phyloP scores from a whole-genome alignment of 1,140 invertebrate species.

The Cydia fagiglandana region DNA sequence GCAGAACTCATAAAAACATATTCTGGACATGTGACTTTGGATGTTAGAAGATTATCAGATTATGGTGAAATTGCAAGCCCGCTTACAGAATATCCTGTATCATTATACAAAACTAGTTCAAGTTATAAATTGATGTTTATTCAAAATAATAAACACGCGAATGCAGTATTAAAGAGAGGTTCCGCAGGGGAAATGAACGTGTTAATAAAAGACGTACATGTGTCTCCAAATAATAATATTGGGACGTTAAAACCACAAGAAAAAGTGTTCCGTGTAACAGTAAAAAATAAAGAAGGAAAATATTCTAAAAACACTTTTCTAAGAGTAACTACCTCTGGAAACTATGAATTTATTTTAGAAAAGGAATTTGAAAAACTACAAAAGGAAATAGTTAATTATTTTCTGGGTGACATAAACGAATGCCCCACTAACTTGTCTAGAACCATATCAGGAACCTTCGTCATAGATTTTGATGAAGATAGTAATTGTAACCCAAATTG shows the following conservation, averaged over 20 bases:
- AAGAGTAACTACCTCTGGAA: constrained; percentile 47
- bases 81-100: constrained; percentile 33
- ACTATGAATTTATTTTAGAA: constrained; percentile 56
- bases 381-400: constrained; percentile 44
- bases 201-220: constrained; percentile 28
- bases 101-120: constrained; percentile 34
- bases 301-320: constrained; percentile 44
- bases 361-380: constrained; percentile 61
- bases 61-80: neutral
- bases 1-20: constrained; percentile 6
- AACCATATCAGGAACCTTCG: constrained; percentile 43
- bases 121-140: constrained; percentile 31
- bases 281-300: constrained; percentile 38
- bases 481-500: constrained; percentile 2
- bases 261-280: constrained; percentile 40
- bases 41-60: neutral
- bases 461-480: constrained; percentile 46
- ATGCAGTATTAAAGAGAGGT: constrained; percentile 40
- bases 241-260: neutral
- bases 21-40: constrained; percentile 4
- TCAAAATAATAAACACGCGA: constrained; percentile 30
- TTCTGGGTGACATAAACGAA: constrained; percentile 40
- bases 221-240: neutral
- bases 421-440: constrained; percentile 44
- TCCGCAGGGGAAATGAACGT: constrained; percentile 35